Percentiles rank a stretch among this genome's conserved stretches.
Conservation (phyloP, 2,113 vertebrate species). For the Noctilio leporinus region DNA sequence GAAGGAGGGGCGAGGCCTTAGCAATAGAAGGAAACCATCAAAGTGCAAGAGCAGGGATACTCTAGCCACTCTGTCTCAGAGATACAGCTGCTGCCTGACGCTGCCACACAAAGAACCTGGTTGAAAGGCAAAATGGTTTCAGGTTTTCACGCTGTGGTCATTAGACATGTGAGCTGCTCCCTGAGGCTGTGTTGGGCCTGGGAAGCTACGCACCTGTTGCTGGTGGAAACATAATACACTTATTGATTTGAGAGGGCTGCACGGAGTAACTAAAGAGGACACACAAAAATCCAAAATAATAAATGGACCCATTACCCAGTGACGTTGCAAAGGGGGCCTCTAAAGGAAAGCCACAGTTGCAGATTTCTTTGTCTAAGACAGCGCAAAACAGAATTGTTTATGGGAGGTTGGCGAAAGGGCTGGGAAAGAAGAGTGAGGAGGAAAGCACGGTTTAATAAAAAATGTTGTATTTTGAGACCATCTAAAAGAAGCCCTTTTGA, state of each 20-base stretch:
- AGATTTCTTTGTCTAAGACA: slow-evolving; percentile 43
- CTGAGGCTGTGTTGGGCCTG: slow-evolving; percentile 52
- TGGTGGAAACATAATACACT: slow-evolving; percentile 69
- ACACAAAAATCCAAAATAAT: slow-evolving; percentile 61
- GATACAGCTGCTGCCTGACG: slow-evolving; percentile 66
- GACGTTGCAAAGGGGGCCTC: neutral
- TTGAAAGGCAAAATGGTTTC: slow-evolving; percentile 64
- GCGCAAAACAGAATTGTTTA: slow-evolving; percentile 45
- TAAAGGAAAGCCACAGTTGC: slow-evolving; percentile 26
- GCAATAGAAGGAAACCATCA: neutral
- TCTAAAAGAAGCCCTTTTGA: slow-evolving; percentile 72
- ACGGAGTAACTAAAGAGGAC: slow-evolving; percentile 41
- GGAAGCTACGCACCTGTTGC: slow-evolving; percentile 77
- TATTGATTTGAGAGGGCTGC: slow-evolving; percentile 63
- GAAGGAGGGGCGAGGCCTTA: slow-evolving; percentile 3
- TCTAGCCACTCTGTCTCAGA: slow-evolving; percentile 40
- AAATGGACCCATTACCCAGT: slow-evolving; percentile 23
- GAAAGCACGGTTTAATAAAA: slow-evolving; percentile 59
- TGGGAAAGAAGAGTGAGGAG: slow-evolving; percentile 24
- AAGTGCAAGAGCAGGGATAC: neutral
- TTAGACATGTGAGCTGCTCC: slow-evolving; percentile 67
- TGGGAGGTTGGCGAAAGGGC: neutral
- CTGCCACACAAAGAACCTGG: slow-evolving; percentile 56
- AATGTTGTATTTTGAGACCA: slow-evolving; percentile 71
- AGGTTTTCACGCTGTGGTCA: slow-evolving; percentile 62